These are phyloP conservation scores for Parthenolecanium corni DNA, from an alignment of 2,888 invertebrate genomes.

Conservation along the genomic window DNA sequence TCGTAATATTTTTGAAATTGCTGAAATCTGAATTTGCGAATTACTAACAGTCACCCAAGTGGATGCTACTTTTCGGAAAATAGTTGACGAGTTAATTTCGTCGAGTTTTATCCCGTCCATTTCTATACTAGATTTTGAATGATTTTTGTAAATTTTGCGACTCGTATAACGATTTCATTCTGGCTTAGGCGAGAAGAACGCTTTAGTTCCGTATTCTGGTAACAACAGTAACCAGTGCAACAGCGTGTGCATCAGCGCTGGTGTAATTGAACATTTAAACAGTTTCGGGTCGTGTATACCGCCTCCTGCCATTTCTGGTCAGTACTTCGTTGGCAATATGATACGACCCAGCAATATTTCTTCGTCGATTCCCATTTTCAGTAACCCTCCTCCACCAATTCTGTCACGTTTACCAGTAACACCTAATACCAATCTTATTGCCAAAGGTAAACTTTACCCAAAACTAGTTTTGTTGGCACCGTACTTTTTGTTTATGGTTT, in stretches of 20 bases:
- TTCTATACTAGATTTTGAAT: no score
- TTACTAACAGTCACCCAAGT: no score
- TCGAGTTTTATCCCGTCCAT: no score
- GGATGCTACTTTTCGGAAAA: no score
- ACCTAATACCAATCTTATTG: neutral
- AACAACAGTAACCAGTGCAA: slow-evolving; percentile 3
- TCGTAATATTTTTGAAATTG: no score
- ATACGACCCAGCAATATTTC: slow-evolving; percentile 8
- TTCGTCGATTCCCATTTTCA: slow-evolving; percentile 1
- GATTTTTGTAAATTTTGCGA: neutral
- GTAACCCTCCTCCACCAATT: slow-evolving; percentile 14
- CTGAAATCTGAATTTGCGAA: no score
- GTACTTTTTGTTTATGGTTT: neutral
- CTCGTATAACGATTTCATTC: neutral
- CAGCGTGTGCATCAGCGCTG: neutral
- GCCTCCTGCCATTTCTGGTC: slow-evolving; percentile 21
- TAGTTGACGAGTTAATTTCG: no score
- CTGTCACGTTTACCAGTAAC: slow-evolving; percentile 9
- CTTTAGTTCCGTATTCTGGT: slow-evolving; percentile 7
- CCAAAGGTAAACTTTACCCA: slow-evolving; percentile 5
- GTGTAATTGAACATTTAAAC: slow-evolving; percentile 11
- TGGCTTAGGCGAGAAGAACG: slow-evolving; percentile 13
- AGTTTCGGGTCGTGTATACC: slow-evolving; percentile 13
- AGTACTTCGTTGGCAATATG: slow-evolving; percentile 19
- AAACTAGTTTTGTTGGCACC: neutral